Base-by-base conservation (phyloP, 2,888 invertebrate genomes). In the Morpho deidamia region DNA sequence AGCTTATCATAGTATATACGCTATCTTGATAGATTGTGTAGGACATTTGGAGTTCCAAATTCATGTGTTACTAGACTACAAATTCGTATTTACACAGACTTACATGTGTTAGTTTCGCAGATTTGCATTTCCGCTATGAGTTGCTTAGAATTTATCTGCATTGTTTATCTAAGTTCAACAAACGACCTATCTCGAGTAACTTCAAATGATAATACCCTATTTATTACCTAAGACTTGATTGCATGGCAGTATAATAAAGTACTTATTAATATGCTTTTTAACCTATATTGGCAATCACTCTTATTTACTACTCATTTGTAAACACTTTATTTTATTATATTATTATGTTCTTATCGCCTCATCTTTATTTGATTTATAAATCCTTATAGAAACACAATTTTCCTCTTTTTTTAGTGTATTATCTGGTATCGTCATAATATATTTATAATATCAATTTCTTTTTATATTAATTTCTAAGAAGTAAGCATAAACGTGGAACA, bases 141-240 rank as follows among this genome's bases (percentile, higher is more conserved):
- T 50, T 62, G 61, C 60, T 64, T 63, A 56, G 60, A 66, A 64
- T 65, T 72, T 49, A 77, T 74, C 66, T 70, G 57, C 68, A 69
- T 65, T 69, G 67, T 74, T 72, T 78, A 81, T 83, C 78, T 71
- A 67, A 72, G 83, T 81, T 84, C 81, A 83, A 75, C 67, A 78
- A 56, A 76, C 75, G 60, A 65, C 60, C 64, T 67, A 63, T 62
- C 68, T 70, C 70, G 68, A 71, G 62, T 65, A 60, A 63, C 64
- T 67, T 63, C 56, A 59, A 56, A 42, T 56, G 61, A 78, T 79
- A 76, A 70, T 66, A 63, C 60, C 61, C 69, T 71, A 73, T 76
- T 78, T 76, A 76, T 78, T 65, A 63, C 65, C 60, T 64, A 57
- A 56, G 59, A 59, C 51, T 48, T 60, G 57, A 62, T 53, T 55